Conservation (phyloP, 2,113 vertebrate species). For the Hippocampus guttulatus region DNA sequence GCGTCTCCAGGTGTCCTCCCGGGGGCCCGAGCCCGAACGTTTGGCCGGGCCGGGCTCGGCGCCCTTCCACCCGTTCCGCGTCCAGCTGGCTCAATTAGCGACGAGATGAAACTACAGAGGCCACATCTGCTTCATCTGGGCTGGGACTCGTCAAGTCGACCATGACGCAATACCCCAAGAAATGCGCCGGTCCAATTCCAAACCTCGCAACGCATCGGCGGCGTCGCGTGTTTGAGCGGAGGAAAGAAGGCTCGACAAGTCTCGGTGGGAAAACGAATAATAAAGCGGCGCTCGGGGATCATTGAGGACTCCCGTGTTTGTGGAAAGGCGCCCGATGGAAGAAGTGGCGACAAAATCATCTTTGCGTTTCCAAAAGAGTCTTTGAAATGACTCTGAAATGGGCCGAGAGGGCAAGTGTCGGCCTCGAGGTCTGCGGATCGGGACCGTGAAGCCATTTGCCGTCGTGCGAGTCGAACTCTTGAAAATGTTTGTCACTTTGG, state of each 20-base stretch:
- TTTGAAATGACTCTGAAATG: no score
- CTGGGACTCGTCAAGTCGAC: background rate
- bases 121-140: background rate
- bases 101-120: slow-evolving; percentile 28
- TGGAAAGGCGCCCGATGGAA: no score
- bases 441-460: no score
- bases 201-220: background rate
- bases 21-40: slow-evolving; percentile 4
- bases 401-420: no score
- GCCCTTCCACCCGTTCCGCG: background rate
- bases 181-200: background rate
- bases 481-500: no score
- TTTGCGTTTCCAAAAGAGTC: no score
- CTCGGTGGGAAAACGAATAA: no score
- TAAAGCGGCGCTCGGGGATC: no score
- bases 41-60: background rate
- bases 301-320: no score
- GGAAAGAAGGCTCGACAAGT: background rate
- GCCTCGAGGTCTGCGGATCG: no score
- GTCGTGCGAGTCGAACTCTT: no score
- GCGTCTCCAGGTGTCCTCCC: background rate
- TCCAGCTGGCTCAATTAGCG: slow-evolving; percentile 40
- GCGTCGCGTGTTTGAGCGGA: background rate
- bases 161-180: background rate
- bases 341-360: no score